Conservation (phyloP, 1,140 invertebrate species). For the Drosophila lowei region DNA sequence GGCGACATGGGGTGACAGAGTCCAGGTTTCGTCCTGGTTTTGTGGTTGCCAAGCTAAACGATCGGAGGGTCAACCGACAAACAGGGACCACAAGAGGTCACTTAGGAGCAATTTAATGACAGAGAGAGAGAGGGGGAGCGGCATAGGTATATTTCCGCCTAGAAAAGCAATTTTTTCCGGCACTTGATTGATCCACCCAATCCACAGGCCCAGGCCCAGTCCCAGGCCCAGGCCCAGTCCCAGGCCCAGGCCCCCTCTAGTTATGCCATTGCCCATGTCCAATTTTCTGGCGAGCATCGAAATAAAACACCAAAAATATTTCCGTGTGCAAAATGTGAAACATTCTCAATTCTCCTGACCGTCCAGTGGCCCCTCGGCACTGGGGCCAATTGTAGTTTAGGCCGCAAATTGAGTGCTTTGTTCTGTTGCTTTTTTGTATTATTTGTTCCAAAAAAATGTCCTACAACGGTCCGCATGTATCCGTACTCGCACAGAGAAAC, state of each 20-base stretch:
- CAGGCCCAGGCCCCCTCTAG: too few species aligned
- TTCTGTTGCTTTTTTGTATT: slow-evolving; percentile 3
- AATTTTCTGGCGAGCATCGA: slow-evolving; percentile 13
- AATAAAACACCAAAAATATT: slow-evolving; percentile 9
- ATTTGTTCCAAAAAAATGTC: slow-evolving; percentile 1
- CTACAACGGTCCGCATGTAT: not conserved
- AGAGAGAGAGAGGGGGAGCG: too few species aligned
- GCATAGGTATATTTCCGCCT: too few species aligned
- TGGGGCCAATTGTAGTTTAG: not conserved
- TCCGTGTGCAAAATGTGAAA: not conserved
- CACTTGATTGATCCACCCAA: too few species aligned
- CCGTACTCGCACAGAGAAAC: not conserved
- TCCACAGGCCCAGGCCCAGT: not conserved
- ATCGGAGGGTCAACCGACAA: not conserved
- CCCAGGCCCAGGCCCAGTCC: too few species aligned
- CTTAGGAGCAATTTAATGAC: too few species aligned
- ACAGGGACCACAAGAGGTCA: too few species aligned
- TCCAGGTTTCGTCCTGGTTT: too few species aligned
- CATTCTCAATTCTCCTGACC: slow-evolving; percentile 1
- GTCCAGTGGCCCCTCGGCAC: too few species aligned
- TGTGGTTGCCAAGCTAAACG: slow-evolving; percentile 11
- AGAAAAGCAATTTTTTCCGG: too few species aligned
- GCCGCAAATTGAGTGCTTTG: slow-evolving; percentile 23
- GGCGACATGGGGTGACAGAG: not conserved
- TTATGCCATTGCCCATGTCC: not conserved